These are phyloP conservation scores for Pachypsylla venusta DNA, from an alignment of 1,140 invertebrate genomes.

Conservation along the genomic window DNA sequence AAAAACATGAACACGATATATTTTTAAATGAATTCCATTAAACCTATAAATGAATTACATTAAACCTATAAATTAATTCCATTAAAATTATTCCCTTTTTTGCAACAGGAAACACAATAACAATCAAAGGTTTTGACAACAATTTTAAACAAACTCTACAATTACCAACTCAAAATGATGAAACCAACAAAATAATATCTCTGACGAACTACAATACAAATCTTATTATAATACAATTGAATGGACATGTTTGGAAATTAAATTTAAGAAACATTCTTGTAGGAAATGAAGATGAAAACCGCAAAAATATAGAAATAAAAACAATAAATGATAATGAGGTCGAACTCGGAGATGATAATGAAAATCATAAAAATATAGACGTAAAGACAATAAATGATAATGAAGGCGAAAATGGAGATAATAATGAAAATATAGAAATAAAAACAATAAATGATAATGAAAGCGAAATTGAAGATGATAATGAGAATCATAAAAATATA, in stretches of 20 bases:
- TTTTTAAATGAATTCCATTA: no score
- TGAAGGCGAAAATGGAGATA: neutral
- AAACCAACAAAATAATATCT: neutral
- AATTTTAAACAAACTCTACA: neutral
- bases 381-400: neutral
- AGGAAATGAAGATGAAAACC: no score
- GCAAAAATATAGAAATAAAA: neutral
- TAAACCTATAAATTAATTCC: no score
- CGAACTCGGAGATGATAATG: no score
- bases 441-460: neutral
- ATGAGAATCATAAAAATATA: no score
- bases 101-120: neutral
- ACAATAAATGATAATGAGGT: neutral
- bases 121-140: neutral
- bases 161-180: neutral
- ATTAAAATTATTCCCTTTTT: no score
- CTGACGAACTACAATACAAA: neutral
- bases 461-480: no score
- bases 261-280: neutral
- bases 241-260: constrained; percentile 10
- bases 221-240: constrained; percentile 9
- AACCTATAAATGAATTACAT: no score
- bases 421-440: neutral
- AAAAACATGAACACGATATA: no score
- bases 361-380: neutral